Percentiles rank a stretch among this genome's conserved stretches.
phyloP scores from a whole-genome alignment of 2,888 invertebrate species.

The Melipona bicolor region DNA sequence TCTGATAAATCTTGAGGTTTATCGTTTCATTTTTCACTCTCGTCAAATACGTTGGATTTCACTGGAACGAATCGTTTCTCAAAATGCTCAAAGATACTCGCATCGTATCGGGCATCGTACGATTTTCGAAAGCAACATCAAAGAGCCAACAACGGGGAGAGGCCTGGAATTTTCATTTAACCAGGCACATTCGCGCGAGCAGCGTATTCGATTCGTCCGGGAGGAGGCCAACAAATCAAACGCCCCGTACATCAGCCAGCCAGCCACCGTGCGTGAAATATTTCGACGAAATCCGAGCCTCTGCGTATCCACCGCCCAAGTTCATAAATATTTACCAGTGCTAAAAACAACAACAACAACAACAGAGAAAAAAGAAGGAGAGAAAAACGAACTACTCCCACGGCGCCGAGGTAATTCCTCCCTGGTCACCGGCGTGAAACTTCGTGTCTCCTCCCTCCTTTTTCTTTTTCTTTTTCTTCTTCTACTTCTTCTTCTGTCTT shows the following conservation, averaged over 20 bases:
- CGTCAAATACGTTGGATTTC: too few relatives aligned
- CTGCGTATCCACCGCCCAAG: conserved; percentile 11
- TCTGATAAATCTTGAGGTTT: too few relatives aligned
- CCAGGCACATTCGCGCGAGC: not conserved
- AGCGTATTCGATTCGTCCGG: not conserved
- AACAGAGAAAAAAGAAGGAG: too few relatives aligned
- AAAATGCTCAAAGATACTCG: too few relatives aligned
- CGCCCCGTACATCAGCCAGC: not conserved
- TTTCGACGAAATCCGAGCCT: conserved; percentile 30
- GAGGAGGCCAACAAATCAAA: conserved; percentile 1
- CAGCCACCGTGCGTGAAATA: conserved; percentile 19
- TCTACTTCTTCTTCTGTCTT: not conserved
- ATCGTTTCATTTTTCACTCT: too few relatives aligned
- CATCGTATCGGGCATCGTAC: too few relatives aligned
- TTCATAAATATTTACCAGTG: conserved; percentile 48
- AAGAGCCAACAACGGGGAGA: too few relatives aligned
- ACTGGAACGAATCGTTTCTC: too few relatives aligned
- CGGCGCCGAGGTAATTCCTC: conserved; percentile 41
- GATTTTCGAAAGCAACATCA: too few relatives aligned
- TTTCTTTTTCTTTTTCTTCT: not conserved
- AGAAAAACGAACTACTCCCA: conserved; percentile 5
- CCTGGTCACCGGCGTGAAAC: conserved; percentile 36
- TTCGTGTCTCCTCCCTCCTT: conserved; percentile 13
- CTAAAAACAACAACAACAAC: conserved; percentile 1
- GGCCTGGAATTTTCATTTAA: not conserved